phyloP scores from a whole-genome alignment of 35 echinoderm and acorn worm species.

The Ophioderma brevispina region DNA sequence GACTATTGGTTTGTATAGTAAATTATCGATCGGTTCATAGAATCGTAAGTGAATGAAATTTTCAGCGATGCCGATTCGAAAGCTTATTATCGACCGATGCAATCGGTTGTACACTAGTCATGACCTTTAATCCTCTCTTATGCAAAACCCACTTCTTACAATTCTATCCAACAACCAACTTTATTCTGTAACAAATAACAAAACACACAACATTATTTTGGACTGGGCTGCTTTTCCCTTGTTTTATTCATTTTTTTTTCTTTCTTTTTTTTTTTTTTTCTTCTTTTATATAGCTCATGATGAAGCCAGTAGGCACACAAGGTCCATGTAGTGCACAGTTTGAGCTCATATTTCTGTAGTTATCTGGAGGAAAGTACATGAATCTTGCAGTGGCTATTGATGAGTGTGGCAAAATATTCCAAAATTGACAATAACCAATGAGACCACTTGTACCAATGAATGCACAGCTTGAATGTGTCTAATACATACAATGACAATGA shows the following conservation, averaged over 20 bases:
- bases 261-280: not conserved
- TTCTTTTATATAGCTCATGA: conserved; percentile 1
- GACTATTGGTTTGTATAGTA: no score
- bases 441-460: not conserved
- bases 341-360: not conserved
- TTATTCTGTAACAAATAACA: not conserved
- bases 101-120: no score
- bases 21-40: no score
- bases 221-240: not conserved
- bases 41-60: no score
- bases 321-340: not conserved
- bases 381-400: not conserved
- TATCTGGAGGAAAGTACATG: not conserved
- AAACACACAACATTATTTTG: not conserved
- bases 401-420: not conserved
- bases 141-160: no score
- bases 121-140: no score
- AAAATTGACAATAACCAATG: not conserved
- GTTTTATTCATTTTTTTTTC: not conserved
- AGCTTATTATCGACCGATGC: no score
- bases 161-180: no score
- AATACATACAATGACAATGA: not conserved
- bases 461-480: not conserved
- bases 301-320: conserved; percentile 9
- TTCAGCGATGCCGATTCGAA: no score